phyloP scores from a whole-genome alignment of 2,888 invertebrate genomes.

The Archips crataeganus region DNA sequence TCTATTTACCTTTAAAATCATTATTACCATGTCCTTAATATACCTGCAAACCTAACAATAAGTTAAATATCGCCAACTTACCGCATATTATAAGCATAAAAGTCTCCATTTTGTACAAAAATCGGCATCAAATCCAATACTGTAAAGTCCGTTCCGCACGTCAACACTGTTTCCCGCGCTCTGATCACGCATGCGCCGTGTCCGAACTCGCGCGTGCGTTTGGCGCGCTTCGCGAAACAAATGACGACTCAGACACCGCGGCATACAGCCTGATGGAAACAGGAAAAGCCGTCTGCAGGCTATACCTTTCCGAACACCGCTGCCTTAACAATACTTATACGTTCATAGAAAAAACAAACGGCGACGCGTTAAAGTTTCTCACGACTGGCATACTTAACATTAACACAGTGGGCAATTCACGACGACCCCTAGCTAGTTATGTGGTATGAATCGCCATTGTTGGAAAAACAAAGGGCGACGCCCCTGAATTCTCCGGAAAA shows the following conservation, averaged over 20 bases:
- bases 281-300: constrained; percentile 44
- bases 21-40: too few relatives aligned
- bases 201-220: constrained; percentile 70
- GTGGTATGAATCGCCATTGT: constrained; percentile 67
- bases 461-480: constrained; percentile 52
- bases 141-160: constrained; percentile 51
- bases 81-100: constrained; percentile 72
- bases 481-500: constrained; percentile 25
- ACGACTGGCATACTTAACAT: constrained; percentile 57
- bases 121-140: constrained; percentile 47
- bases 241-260: constrained; percentile 53
- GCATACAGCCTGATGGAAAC: constrained; percentile 52
- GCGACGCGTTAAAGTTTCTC: constrained; percentile 57
- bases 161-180: constrained; percentile 53
- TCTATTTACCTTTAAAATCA: too few relatives aligned
- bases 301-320: constrained; percentile 42
- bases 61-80: constrained; percentile 55
- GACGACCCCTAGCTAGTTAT: constrained; percentile 57
- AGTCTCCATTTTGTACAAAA: constrained; percentile 62
- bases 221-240: constrained; percentile 73
- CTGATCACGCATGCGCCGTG: constrained; percentile 47
- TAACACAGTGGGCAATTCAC: constrained; percentile 63
- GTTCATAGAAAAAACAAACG: constrained; percentile 45
- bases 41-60: neutral
- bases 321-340: constrained; percentile 44